phyloP scores from a whole-genome alignment of 2,113 vertebrate species.

The Sinocyclocheilus anophthalmus region DNA sequence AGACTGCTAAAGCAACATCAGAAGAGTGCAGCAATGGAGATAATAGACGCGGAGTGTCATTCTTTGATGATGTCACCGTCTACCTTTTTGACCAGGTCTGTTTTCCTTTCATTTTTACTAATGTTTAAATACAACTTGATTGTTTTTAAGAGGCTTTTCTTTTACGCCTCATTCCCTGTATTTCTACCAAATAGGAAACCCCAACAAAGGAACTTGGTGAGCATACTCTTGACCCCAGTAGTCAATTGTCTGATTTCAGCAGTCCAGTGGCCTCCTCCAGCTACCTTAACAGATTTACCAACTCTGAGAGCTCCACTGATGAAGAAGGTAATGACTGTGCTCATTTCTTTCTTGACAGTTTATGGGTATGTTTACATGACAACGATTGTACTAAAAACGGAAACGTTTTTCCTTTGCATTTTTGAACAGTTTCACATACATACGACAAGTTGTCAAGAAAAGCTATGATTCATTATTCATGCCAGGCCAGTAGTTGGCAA shows the following conservation, averaged over 20 bases:
- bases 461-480: too few species aligned
- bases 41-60: conserved; percentile 84
- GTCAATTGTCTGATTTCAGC: conserved; percentile 74
- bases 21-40: conserved; percentile 48
- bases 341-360: neutral
- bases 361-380: neutral
- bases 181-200: conserved; percentile 81
- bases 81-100: conserved; percentile 97
- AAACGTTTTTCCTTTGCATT: too few species aligned
- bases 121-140: neutral
- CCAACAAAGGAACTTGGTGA: conserved; percentile 93
- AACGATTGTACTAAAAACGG: too few species aligned
- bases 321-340: conserved; percentile 86
- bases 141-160: neutral
- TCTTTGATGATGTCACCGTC: conserved; percentile 96
- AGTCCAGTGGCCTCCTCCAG: conserved; percentile 70
- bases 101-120: neutral
- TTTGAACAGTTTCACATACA: too few species aligned
- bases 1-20: conserved; percentile 44
- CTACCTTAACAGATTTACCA: conserved; percentile 85
- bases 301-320: conserved; percentile 96
- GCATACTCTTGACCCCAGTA: conserved; percentile 73
- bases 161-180: neutral
- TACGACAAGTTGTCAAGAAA: too few species aligned
- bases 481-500: too few species aligned